A percentile compares a stretch with the other conserved stretches of the same genome.
phyloP scores from a whole-genome alignment of 2,797 vertebrate genomes.

The Peromyscus eremicus region DNA sequence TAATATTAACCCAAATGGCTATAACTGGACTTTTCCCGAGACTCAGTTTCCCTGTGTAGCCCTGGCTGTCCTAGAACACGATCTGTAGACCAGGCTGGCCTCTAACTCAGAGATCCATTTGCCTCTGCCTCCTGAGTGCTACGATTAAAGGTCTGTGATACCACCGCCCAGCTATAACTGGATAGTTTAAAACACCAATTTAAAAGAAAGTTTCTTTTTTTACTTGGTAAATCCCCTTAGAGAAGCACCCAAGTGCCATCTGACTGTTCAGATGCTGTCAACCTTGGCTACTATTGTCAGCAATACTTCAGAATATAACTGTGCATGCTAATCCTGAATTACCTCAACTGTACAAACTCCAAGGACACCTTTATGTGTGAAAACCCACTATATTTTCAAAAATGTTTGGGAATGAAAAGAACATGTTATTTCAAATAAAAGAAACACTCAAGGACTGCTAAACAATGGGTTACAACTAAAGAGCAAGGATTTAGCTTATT shows the following conservation, averaged over 20 bases:
- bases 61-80: background rate
- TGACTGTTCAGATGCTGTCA: background rate
- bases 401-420: slow-evolving; percentile 20
- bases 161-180: background rate
- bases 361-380: slow-evolving; percentile 49
- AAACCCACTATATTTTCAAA: slow-evolving; percentile 49
- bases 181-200: slow-evolving; percentile 21
- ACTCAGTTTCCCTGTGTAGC: background rate
- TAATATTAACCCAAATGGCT: slow-evolving; percentile 44
- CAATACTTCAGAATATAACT: slow-evolving; percentile 48
- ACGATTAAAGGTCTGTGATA: background rate
- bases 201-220: slow-evolving; percentile 37
- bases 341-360: slow-evolving; percentile 40
- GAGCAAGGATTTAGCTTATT: background rate
- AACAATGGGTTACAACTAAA: slow-evolving; percentile 25
- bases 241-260: background rate
- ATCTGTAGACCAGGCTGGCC: background rate
- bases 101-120: background rate
- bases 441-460: slow-evolving; percentile 55
- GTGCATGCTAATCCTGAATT: slow-evolving; percentile 55
- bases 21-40: background rate
- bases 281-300: slow-evolving; percentile 21
- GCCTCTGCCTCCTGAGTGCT: background rate
- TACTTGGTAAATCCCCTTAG: slow-evolving; percentile 40
- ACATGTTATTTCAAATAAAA: slow-evolving; percentile 53